phyloP scores from a whole-genome alignment of 2,113 vertebrate species.

The Oostethus manadensis region DNA sequence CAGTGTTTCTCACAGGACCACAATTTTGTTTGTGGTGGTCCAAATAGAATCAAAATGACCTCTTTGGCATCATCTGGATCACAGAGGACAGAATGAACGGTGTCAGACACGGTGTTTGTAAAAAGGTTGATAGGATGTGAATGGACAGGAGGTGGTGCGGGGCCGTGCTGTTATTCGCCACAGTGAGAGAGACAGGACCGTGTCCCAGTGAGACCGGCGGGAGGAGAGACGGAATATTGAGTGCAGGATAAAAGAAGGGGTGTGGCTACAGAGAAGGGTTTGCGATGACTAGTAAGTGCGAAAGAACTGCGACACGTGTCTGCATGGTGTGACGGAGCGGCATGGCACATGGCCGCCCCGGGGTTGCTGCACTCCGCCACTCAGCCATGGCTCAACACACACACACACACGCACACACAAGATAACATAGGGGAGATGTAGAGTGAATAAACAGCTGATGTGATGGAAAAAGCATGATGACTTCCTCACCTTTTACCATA shows the following conservation, averaged over 20 bases:
- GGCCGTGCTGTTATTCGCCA: conserved; percentile 1
- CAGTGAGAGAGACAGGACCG: neutral
- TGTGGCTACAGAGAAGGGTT: conserved; percentile 7
- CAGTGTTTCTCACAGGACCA: too few relatives aligned
- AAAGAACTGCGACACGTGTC: conserved; percentile 45
- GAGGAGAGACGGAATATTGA: conserved; percentile 1
- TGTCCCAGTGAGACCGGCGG: neutral
- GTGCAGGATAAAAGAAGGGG: neutral
- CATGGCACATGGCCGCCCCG: conserved; percentile 40
- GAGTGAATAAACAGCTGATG: neutral
- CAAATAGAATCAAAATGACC: too few relatives aligned
- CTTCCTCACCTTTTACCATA: neutral
- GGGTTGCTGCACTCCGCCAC: conserved; percentile 37
- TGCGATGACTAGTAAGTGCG: conserved; percentile 20
- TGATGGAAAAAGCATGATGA: neutral
- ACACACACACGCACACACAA: neutral
- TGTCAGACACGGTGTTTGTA: conserved; percentile 20
- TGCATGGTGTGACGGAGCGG: conserved; percentile 26
- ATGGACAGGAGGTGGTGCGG: conserved; percentile 6
- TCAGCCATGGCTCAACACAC: conserved; percentile 32
- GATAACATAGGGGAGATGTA: conserved; percentile 14
- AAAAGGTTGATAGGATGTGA: conserved; percentile 22
- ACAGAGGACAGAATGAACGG: neutral
- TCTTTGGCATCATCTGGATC: neutral
- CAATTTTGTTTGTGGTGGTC: too few relatives aligned